Evolutionary conservation across 2,113 vertebrate genomes (phyloP), one percentile per base, ranked within the genome.

Genomic region (Neolamprologus sp.): DNA sequence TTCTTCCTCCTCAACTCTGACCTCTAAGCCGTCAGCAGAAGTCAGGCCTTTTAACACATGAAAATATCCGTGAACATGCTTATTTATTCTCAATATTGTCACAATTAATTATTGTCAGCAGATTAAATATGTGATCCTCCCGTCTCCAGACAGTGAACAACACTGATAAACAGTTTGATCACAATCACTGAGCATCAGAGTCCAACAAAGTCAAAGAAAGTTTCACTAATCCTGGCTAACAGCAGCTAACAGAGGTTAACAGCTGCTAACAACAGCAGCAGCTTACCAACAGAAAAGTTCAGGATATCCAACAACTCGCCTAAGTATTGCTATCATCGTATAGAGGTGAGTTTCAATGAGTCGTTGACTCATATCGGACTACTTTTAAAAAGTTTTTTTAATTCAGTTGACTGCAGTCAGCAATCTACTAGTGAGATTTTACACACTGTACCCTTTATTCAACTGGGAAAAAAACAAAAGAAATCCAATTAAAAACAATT

Each of bases 381-480:
- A 26, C 21, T 45, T 73, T 73, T 14, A 47, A 16, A 47, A 73
- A 0, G 21, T 7, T 7, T 35, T 60, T 63, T 63, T 2, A 28
- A 68, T 68, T 68, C n/a, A 40, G 35, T 40, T 68, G 19, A 40
- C 60, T 37, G 33, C 33, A 68, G 33, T 68, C 63, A 40, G 19
- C 11, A n/a, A 5, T 65, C 60, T 37, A 68, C 19, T 37, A 21
- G 60, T 68, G n/a, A 68, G n/a, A 68, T 68, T 68, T 40, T 68
- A 23, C n/a, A 68, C 63, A 23, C 63, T 68, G 63, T 68, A 68
- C n/a, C 11, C n/a, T 73, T 73, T 26, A 26, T 73, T 73, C 40
- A 75, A 47, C 68, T 75, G 42, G 4, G 0, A 47, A 16, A 9
- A 45, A 10, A 1, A 0, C 13, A 4, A 45, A 45, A 4, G 4